Evolutionary conservation across 2,888 invertebrate species (phyloP), one percentile per base, ranked within the genome.

Genomic region (Galerucella nymphaeae): DNA sequence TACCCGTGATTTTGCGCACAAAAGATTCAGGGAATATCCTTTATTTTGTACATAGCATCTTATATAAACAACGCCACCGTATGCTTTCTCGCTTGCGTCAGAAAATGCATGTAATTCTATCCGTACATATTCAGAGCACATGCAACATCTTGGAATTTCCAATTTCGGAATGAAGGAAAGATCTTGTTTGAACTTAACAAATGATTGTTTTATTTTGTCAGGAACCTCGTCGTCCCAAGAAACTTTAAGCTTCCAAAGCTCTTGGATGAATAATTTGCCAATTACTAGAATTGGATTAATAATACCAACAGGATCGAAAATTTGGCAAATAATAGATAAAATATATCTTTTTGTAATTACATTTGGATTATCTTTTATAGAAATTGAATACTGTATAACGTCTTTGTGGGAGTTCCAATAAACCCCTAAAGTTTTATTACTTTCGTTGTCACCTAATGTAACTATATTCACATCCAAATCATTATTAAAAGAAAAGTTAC

Each of bases 271-370:
- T 13, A 74, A 59, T 70, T 73, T 76, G 5, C 64, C 45, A 20
- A 64, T 61, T n/a, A 76, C 62, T 16, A 72, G 53, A 16, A 72
- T 57, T 8, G 73, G 73, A 64, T 62, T 57, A 10, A 75, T 42
- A 11, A 75, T 59, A 1, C 73, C 73, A 41, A 73, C 23, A 13
- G 76, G 73, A 23, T 76, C 76, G 58, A 42, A 76, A n/a, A 74
- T 64, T 65, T 74, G 67, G n/a, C 64, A 55, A 11, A 69, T 71
- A 16, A 71, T 53, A 58, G 68, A 71, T n/a, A 74, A 45, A 14
- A 75, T 73, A 16, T 23, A 41, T 53, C 73, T 42, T 71, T 73
- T 75, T 55, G 71, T 71, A 3, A 75, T 16, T 30, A 23, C 13
- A 16, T 38, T 13, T 13, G 50, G 10, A 41, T 53, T 3, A 38